These are phyloP conservation scores for Anthopleura sola DNA, from an alignment of 64 coral and sea anemone species.

Conservation along the genomic window DNA sequence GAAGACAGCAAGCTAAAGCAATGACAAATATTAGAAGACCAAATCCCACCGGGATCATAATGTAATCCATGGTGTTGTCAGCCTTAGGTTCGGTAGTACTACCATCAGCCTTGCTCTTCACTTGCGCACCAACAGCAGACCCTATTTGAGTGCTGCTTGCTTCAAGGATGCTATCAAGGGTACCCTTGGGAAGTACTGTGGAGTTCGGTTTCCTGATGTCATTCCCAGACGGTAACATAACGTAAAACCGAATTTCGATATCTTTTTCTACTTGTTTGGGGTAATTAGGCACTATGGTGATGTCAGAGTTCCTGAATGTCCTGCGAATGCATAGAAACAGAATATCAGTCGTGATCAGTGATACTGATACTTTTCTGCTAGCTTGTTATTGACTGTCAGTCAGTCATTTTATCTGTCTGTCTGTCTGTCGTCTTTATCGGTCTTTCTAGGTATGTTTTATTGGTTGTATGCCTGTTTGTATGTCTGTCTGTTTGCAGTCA, in stretches of 20 bases:
- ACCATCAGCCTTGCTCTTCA: constrained; percentile 3
- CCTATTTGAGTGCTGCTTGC: constrained; percentile 7
- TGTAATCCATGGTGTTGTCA: constrained; percentile 37
- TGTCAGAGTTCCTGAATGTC: not conserved
- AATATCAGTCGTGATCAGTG: not conserved
- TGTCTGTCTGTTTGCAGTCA: too few relatives aligned
- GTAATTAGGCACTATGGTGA: not conserved
- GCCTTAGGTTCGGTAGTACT: not conserved
- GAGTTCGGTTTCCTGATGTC: not conserved
- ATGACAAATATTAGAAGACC: constrained; percentile 11
- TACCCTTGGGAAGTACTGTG: constrained; percentile 4
- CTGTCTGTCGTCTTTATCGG: not conserved
- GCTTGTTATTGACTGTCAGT: too few relatives aligned
- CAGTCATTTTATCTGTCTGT: too few relatives aligned
- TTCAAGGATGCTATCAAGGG: constrained; percentile 5
- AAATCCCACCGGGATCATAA: constrained; percentile 54
- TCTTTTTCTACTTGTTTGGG: constrained; percentile 29
- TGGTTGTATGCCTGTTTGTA: too few relatives aligned
- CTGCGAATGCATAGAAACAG: not conserved
- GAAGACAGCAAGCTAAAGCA: constrained; percentile 40
- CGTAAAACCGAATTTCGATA: constrained; percentile 12
- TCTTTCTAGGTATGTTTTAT: too few relatives aligned
- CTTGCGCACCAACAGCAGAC: not conserved
- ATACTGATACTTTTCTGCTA: not conserved
- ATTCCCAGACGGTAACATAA: constrained; percentile 12